A percentile compares a stretch with the other conserved stretches of the same genome.
phyloP scores from a whole-genome alignment of 2,113 vertebrate species.

The Pseudorectes ferrugineus region DNA sequence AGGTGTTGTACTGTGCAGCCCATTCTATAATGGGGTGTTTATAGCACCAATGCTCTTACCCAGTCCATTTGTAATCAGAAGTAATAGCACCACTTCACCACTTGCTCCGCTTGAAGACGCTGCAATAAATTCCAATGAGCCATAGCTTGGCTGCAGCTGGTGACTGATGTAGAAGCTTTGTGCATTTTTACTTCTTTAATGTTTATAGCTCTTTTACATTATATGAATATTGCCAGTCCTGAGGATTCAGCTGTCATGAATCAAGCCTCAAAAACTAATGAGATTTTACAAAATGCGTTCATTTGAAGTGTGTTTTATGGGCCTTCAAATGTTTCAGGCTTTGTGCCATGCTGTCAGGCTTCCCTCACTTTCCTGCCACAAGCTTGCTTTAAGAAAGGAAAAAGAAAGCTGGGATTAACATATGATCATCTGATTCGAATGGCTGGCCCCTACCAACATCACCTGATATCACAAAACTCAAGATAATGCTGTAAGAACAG shows the following conservation, averaged over 20 bases:
- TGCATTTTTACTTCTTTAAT: constrained; percentile 37
- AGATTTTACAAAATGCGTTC: neutral
- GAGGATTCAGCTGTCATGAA: neutral
- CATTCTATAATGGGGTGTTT: constrained; percentile 28
- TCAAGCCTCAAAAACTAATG: constrained; percentile 18
- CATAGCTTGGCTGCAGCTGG: constrained; percentile 17
- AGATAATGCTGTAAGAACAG: neutral
- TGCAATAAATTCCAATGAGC: constrained; percentile 48
- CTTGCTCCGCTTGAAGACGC: constrained; percentile 25
- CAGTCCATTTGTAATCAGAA: constrained; percentile 46
- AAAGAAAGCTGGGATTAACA: neutral
- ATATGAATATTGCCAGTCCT: constrained; percentile 4
- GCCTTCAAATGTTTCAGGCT: neutral
- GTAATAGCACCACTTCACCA: constrained; percentile 30
- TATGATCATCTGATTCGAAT: neutral
- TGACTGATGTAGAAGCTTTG: neutral
- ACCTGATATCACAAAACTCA: neutral
- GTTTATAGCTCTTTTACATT: constrained; percentile 42
- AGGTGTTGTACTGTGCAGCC: constrained; percentile 12
- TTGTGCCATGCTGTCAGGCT: neutral
- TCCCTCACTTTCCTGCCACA: neutral
- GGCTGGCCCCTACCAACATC: neutral
- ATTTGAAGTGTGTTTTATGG: neutral
- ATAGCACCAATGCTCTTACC: constrained; percentile 1
- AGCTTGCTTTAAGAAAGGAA: neutral